These are phyloP conservation scores for Philaethria dido DNA, from an alignment of 2,888 invertebrate genomes.

Conservation along the genomic window DNA sequence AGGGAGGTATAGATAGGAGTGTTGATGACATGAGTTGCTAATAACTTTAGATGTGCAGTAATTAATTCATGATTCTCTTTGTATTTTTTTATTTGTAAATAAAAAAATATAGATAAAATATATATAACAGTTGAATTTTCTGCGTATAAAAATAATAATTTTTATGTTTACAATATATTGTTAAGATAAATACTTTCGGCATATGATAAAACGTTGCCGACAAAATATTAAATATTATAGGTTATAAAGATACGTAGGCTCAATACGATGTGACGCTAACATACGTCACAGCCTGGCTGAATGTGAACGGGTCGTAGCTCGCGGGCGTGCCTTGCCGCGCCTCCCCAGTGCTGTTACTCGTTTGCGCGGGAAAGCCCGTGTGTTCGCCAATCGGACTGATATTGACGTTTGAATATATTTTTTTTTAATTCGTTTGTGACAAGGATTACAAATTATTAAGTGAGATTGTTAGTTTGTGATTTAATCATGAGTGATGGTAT, in stretches of 20 bases:
- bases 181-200: not conserved
- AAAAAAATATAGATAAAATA: too few relatives aligned
- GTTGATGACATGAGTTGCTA: too few relatives aligned
- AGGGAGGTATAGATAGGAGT: too few relatives aligned
- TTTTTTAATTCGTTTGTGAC: slow-evolving; percentile 1
- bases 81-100: too few relatives aligned
- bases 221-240: slow-evolving; percentile 27
- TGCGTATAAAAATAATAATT: too few relatives aligned
- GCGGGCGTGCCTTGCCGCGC: slow-evolving; percentile 62
- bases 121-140: too few relatives aligned
- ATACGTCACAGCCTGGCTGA: slow-evolving; percentile 45
- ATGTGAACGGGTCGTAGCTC: slow-evolving; percentile 39
- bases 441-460: not conserved
- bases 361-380: slow-evolving; percentile 54
- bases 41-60: too few relatives aligned
- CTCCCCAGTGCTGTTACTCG: slow-evolving; percentile 53
- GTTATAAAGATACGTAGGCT: slow-evolving; percentile 41
- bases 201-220: slow-evolving; percentile 27
- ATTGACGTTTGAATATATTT: slow-evolving; percentile 20
- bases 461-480: not conserved
- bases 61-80: too few relatives aligned
- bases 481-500: slow-evolving; percentile 25
- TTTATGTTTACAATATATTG: not conserved
- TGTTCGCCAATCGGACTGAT: slow-evolving; percentile 35
- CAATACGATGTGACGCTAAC: slow-evolving; percentile 39